These are phyloP conservation scores for Acrobeloides nanus DNA, from an alignment of 2,888 invertebrate genomes.

Conservation along the genomic window DNA sequence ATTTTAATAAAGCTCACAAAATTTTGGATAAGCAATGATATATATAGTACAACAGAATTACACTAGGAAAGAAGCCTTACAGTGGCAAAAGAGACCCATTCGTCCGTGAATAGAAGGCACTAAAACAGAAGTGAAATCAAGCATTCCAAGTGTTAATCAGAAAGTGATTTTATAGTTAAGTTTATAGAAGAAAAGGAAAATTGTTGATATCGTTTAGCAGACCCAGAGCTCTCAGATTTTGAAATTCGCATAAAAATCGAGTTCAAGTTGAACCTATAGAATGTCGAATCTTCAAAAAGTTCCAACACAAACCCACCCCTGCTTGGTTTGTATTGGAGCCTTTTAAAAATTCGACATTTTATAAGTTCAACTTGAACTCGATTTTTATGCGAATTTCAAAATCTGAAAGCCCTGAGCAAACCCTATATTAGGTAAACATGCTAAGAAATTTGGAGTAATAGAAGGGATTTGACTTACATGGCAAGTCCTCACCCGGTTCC, in stretches of 20 bases:
- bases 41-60: too few relatives aligned
- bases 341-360: neutral
- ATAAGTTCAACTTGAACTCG: neutral
- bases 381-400: neutral
- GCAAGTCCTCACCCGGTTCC: conserved; percentile 33
- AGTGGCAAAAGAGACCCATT: conserved; percentile 54
- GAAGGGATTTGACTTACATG: conserved; percentile 37
- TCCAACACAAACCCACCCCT: neutral
- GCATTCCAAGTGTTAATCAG: conserved; percentile 1
- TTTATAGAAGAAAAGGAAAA: conserved; percentile 2
- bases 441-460: too few relatives aligned
- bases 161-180: conserved; percentile 7
- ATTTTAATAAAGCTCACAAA: too few relatives aligned
- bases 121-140: conserved; percentile 28
- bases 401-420: neutral
- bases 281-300: neutral
- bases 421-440: too few relatives aligned
- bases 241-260: neutral
- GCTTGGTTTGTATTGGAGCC: neutral
- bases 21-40: too few relatives aligned
- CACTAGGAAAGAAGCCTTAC: too few relatives aligned
- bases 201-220: conserved; percentile 4
- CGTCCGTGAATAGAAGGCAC: conserved; percentile 52
- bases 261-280: neutral
- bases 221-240: neutral